phyloP scores from a whole-genome alignment of 1,140 invertebrate species.

The Heterodera schachtii region DNA sequence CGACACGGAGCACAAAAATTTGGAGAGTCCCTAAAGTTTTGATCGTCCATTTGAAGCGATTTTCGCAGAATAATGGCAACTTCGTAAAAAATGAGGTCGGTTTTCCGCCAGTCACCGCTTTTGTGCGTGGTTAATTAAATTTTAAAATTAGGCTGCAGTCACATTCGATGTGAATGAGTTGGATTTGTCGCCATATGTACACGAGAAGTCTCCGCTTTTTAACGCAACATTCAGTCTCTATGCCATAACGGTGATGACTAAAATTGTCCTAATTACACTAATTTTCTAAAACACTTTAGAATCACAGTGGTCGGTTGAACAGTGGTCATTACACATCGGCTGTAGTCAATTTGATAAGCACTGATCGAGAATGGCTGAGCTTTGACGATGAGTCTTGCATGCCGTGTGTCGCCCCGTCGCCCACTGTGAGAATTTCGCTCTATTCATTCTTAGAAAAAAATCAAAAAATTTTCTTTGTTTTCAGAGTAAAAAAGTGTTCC shows the following conservation, averaged over 20 bases:
- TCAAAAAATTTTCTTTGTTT: no score
- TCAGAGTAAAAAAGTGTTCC: constrained; percentile 33
- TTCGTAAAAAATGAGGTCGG: constrained; percentile 53
- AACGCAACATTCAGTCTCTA: constrained; percentile 42
- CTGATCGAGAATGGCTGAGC: constrained; percentile 32
- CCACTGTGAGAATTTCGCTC: constrained; percentile 2
- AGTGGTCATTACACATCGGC: constrained; percentile 40
- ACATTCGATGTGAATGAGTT: constrained; percentile 36
- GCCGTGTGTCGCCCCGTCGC: neutral
- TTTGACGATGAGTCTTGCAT: constrained; percentile 37
- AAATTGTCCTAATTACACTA: neutral
- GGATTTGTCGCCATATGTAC: constrained; percentile 39
- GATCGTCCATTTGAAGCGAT: constrained; percentile 52
- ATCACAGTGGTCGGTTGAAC: constrained; percentile 35
- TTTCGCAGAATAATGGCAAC: constrained; percentile 34
- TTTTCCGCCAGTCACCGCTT: no score
- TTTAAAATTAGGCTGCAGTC: constrained; percentile 14
- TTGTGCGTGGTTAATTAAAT: neutral
- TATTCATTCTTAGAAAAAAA: no score
- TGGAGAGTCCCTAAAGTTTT: constrained; percentile 36
- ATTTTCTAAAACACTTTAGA: constrained; percentile 10
- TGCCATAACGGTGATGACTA: constrained; percentile 31
- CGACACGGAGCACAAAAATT: constrained; percentile 40
- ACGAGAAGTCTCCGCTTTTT: constrained; percentile 24
- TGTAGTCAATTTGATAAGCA: constrained; percentile 28